phyloP scores from a whole-genome alignment of 2,113 vertebrate genomes.

The Fregata magnificens region DNA sequence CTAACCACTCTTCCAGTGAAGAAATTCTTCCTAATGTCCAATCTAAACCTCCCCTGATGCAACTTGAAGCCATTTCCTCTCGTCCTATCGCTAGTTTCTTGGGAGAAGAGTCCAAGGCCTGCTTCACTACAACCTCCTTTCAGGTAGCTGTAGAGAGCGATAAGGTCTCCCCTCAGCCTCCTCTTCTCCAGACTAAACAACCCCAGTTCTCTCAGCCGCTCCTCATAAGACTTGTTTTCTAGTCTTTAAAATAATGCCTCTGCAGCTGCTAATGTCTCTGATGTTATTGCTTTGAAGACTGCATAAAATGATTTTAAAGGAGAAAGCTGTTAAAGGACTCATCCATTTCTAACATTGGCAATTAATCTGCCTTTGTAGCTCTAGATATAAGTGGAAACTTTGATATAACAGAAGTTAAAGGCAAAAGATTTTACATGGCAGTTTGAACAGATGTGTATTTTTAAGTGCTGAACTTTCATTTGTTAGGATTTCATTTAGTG shows the following conservation, averaged over 20 bases:
- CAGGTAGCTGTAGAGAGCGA: too few species aligned
- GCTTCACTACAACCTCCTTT: too few species aligned
- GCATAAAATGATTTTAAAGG: constrained; percentile 41
- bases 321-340: constrained; percentile 22
- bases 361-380: constrained; percentile 38
- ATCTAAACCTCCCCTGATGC: too few species aligned
- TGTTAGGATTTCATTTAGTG: constrained; percentile 30
- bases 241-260: constrained; percentile 56
- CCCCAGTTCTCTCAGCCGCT: too few species aligned
- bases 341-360: background rate
- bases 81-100: too few species aligned
- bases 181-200: too few species aligned
- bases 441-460: constrained; percentile 1
- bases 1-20: too few species aligned
- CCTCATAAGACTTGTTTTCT: too few species aligned
- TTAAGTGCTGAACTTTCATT: constrained; percentile 9
- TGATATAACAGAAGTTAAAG: constrained; percentile 34
- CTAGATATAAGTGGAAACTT: background rate
- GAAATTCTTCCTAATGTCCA: too few species aligned
- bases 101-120: too few species aligned
- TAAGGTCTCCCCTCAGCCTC: too few species aligned
- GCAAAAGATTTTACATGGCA: constrained; percentile 12
- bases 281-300: constrained; percentile 49
- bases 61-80: too few species aligned
- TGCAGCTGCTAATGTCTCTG: constrained; percentile 47